Evolutionary conservation across 2,888 invertebrate genomes (phyloP).

Genomic region (Mellilla xanthometata): DNA sequence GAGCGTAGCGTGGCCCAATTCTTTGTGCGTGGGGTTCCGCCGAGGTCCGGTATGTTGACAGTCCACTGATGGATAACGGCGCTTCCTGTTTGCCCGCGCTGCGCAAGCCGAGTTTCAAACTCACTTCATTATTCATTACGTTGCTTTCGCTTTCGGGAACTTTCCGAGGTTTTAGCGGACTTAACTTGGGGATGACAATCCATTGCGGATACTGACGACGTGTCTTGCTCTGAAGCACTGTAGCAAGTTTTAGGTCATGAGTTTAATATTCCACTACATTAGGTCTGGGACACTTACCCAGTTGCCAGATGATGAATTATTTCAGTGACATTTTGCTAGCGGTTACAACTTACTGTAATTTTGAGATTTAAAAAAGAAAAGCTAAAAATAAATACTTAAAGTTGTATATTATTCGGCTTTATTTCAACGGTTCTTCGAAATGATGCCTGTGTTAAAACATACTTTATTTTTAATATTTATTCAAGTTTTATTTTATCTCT

Average conservation of each 20-base stretch:
- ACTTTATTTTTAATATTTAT: too few relatives aligned
- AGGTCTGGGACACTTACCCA: background rate
- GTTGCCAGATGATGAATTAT: too few relatives aligned
- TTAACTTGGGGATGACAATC: slow-evolving; percentile 20
- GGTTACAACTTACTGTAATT: too few relatives aligned
- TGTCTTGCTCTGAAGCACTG: slow-evolving; percentile 18
- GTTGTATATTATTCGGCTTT: too few relatives aligned
- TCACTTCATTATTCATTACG: slow-evolving; percentile 64
- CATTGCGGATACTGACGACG: slow-evolving; percentile 18
- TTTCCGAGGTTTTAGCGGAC: slow-evolving; percentile 25
- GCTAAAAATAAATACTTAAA: too few relatives aligned
- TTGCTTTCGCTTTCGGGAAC: slow-evolving; percentile 46
- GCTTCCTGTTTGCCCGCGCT: slow-evolving; percentile 44
- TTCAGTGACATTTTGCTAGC: too few relatives aligned
- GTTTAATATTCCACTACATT: background rate
- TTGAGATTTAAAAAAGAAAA: too few relatives aligned
- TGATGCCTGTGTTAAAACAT: too few relatives aligned
- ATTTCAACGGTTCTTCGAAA: too few relatives aligned
- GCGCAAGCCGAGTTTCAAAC: slow-evolving; percentile 43
- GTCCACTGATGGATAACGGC: slow-evolving; percentile 40
- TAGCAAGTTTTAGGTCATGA: slow-evolving; percentile 3
- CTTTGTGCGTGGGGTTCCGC: slow-evolving; percentile 8
- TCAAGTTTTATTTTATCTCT: too few relatives aligned
- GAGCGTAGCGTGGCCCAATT: slow-evolving; percentile 12
- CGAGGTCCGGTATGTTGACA: slow-evolving; percentile 38